Evolutionary conservation across 2,113 vertebrate species (phyloP).

Genomic region (Uropsilus gracilis): DNA sequence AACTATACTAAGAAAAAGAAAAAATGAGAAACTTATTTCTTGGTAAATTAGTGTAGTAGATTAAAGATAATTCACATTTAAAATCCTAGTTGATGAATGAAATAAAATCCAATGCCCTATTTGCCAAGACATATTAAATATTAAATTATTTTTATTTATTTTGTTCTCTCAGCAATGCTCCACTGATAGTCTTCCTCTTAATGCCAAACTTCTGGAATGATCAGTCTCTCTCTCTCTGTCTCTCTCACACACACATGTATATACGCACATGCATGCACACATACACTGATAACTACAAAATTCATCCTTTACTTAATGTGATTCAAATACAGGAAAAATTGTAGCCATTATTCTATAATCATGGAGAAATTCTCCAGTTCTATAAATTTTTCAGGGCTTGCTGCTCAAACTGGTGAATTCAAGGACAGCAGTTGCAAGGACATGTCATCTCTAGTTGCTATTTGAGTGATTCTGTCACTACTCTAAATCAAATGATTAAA

Average conservation of each 20-base stretch:
- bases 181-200: background rate
- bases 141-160: background rate
- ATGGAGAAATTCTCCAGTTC: background rate
- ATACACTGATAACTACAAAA: background rate
- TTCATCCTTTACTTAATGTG: background rate
- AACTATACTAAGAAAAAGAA: background rate
- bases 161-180: background rate
- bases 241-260: background rate
- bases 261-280: rapidly evolving
- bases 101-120: background rate
- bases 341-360: background rate
- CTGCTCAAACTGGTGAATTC: background rate
- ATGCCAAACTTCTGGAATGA: background rate
- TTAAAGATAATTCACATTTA: background rate
- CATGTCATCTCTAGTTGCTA: constrained; percentile 11
- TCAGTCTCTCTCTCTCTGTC: too few species aligned
- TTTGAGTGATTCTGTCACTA: constrained; percentile 27
- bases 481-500: background rate
- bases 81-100: background rate
- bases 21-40: background rate
- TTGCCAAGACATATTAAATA: background rate
- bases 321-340: constrained; percentile 14
- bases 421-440: constrained; percentile 64
- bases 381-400: constrained; percentile 46
- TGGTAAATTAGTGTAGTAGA: background rate